Evolutionary conservation across 1,140 invertebrate species (phyloP), one percentile per base, ranked within the genome.

Genomic region (Philaenus spumarius): DNA sequence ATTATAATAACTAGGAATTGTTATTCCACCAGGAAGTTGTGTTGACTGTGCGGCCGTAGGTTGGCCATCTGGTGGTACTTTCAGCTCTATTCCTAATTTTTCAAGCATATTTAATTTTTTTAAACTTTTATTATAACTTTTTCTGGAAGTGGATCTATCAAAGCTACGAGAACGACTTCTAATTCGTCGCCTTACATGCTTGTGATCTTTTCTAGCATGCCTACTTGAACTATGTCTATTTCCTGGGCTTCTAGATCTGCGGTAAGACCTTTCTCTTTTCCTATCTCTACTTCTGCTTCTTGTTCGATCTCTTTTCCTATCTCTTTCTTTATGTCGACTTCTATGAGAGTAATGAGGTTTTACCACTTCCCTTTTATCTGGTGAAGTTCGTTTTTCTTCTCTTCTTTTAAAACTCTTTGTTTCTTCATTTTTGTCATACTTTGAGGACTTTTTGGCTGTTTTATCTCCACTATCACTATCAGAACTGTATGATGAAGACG

Each of bases 1-100:
- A 73, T 92, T 93, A 66, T 91, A 93, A 73, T 89, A 94, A 62
- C 78, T 78, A 26, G 80, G 82, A 46, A 68, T 40, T 17, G 50
- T 15, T 48, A 50, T 22, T 19, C 42, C 34, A 45, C 24, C 40
- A 9, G 26, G 26, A 30, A 30, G 26, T 30, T 30, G 26, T 30
- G 26, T 30, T 30, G 26, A 30, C 9, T 30, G 26, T 30, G 26
- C 26, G 9, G 9, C 26, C 9, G 26, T 30, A 30, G 26, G 23
- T 30, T 62, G 48, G 17, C 20, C 26, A 19, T 52, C 55, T 17
- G 65, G 62, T 17, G 65, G 62, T 17, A 63, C 55, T 61, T 66
- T 68, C 12, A 68, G 54, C 54, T 66, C 66, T 19, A 66, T 67
- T 6, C 66, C 66, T 19, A 67, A 51, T 63, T 66, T 66, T 48